phyloP scores from a whole-genome alignment of 2,888 invertebrate genomes.

The Lysandra bellargus region DNA sequence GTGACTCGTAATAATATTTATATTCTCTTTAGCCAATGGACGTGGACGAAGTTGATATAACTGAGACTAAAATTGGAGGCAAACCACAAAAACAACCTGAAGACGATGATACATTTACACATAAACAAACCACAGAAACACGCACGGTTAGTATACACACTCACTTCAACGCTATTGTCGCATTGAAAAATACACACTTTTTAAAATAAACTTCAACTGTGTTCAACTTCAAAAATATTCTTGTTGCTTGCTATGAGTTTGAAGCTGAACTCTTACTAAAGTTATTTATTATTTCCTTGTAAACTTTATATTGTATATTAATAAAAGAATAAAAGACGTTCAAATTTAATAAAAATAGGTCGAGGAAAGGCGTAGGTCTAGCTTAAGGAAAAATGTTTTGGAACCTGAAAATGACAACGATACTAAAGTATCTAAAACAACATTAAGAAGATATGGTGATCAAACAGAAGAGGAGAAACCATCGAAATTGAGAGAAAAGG shows the following conservation, averaged over 20 bases:
- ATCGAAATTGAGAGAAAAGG: neutral
- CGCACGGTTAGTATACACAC: conserved; percentile 19
- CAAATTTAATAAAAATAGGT: neutral
- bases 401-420: neutral
- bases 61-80: conserved; percentile 6
- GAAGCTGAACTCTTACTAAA: neutral
- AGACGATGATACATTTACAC: conserved; percentile 25
- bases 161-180: neutral
- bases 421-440: conserved; percentile 9
- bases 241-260: neutral
- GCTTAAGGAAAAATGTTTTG: neutral
- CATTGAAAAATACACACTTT: neutral
- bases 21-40: conserved; percentile 19
- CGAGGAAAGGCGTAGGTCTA: conserved; percentile 13
- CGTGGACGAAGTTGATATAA: conserved; percentile 16
- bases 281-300: neutral
- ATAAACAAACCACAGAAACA: conserved; percentile 22
- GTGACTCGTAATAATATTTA: neutral
- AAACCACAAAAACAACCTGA: neutral
- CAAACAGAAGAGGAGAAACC: neutral
- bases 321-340: neutral
- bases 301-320: neutral
- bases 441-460: neutral
- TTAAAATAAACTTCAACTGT: neutral
- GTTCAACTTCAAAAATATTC: neutral